A percentile compares a stretch with the other conserved stretches of the same genome.
Evolutionary conservation across 2,113 vertebrate species (phyloP).

Genomic region (Helogale parvula): DNA sequence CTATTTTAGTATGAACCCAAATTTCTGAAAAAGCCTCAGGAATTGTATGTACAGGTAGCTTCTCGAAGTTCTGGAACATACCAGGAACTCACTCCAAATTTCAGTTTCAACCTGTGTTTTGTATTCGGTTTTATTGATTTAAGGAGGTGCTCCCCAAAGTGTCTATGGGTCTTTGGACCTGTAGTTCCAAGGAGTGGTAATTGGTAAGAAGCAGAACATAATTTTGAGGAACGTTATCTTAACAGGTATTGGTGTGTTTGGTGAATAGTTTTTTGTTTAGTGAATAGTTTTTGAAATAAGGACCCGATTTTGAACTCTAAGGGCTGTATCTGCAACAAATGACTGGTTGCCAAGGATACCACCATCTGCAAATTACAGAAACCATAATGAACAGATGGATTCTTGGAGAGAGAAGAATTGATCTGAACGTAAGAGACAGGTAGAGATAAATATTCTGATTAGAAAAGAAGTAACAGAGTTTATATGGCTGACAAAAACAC

Average conservation of each 20-base stretch:
- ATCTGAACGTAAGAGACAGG: neutral
- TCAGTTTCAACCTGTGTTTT: neutral
- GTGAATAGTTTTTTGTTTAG: neutral
- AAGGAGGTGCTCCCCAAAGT: neutral
- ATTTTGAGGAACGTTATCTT: neutral
- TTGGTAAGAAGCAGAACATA: neutral
- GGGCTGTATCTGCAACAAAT: neutral
- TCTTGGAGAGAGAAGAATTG: neutral
- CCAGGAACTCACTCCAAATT: neutral
- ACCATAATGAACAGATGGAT: slow-evolving; percentile 10
- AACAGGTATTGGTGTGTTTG: neutral
- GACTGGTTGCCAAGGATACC: slow-evolving; percentile 46
- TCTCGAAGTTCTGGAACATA: neutral
- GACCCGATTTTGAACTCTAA: slow-evolving; percentile 13
- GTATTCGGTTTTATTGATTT: neutral
- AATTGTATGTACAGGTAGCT: neutral
- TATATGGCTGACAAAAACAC: neutral
- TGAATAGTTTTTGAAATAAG: slow-evolving; percentile 3
- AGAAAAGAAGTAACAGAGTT: neutral
- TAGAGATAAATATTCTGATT: slow-evolving; percentile 34
- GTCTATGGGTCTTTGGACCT: neutral
- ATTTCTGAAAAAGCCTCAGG: slow-evolving; percentile 18
- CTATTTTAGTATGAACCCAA: neutral
- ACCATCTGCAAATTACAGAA: slow-evolving; percentile 3
- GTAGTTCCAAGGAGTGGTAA: neutral